Evolutionary conservation across 2,797 vertebrate species (phyloP).

Genomic region (Brotula barbata): DNA sequence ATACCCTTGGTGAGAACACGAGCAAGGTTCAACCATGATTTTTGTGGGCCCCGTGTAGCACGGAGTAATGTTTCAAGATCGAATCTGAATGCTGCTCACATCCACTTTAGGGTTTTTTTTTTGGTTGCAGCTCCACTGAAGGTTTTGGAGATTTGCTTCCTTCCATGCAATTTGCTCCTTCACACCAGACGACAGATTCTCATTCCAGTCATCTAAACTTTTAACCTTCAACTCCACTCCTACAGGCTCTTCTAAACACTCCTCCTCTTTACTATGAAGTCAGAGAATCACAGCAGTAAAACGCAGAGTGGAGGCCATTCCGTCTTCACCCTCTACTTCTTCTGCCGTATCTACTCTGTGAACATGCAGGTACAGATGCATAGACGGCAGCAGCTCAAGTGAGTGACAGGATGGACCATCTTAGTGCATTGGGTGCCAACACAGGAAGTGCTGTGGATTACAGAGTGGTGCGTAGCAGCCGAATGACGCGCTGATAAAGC

Average conservation of each 20-base stretch:
- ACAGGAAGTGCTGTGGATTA: slow-evolving; percentile 42
- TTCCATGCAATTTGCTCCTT: not conserved
- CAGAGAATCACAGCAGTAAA: slow-evolving; percentile 9
- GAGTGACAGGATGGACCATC: not conserved
- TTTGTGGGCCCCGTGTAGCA: no score
- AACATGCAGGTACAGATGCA: not conserved
- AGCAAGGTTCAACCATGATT: no score
- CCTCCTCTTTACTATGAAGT: slow-evolving; percentile 2
- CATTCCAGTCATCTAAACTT: not conserved
- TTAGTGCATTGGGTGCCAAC: not conserved
- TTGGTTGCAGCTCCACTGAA: not conserved
- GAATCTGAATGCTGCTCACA: not conserved
- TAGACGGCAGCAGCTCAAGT: not conserved
- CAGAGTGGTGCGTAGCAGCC: slow-evolving; percentile 69
- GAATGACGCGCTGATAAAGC: slow-evolving; percentile 73
- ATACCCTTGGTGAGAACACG: no score
- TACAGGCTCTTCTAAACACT: not conserved
- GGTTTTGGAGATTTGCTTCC: not conserved
- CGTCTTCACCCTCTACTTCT: not conserved
- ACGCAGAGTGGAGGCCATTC: not conserved
- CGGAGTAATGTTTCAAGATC: no score
- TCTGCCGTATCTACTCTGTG: slow-evolving; percentile 4
- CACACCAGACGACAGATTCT: not conserved
- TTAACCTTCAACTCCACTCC: no score
- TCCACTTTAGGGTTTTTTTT: not conserved